Percentiles rank a stretch among this genome's conserved stretches.
Conservation (phyloP, 1,140 invertebrate genomes). For the Ceratosolen fusciceps region DNA sequence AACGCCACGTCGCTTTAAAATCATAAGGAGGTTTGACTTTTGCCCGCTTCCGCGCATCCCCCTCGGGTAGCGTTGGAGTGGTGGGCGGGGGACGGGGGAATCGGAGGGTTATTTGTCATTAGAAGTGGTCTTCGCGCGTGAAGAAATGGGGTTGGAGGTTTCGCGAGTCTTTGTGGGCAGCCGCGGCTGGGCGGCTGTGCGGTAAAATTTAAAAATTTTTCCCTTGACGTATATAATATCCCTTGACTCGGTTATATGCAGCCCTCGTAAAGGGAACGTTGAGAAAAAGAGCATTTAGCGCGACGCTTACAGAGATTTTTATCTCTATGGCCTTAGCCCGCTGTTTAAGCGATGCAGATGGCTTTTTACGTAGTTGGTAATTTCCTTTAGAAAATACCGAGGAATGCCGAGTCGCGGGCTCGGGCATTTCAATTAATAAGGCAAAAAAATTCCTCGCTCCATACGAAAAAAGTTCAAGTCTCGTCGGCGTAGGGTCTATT, state of each 20-base stretch:
- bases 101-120: slow-evolving; percentile 4
- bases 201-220: slow-evolving; percentile 36
- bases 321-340: slow-evolving; percentile 29
- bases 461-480: slow-evolving; percentile 44
- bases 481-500: slow-evolving; percentile 31
- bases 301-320: slow-evolving; percentile 43
- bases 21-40: no score
- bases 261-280: slow-evolving; percentile 25
- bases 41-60: no score
- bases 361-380: slow-evolving; percentile 43
- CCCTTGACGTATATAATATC: slow-evolving; percentile 28
- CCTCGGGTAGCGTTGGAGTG: no score
- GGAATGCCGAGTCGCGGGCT: slow-evolving; percentile 29
- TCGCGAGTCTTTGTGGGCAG: slow-evolving; percentile 5
- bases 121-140: not conserved
- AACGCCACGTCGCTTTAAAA: no score
- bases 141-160: not conserved
- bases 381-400: slow-evolving; percentile 48
- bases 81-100: no score
- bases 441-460: slow-evolving; percentile 40
- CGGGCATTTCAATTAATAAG: slow-evolving; percentile 45
- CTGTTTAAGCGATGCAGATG: slow-evolving; percentile 41
- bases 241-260: slow-evolving; percentile 7
- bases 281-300: slow-evolving; percentile 45
- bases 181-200: slow-evolving; percentile 6